Evolutionary conservation across 2,888 invertebrate species (phyloP).

Genomic region (Harpagoxenus sublaevis): DNA sequence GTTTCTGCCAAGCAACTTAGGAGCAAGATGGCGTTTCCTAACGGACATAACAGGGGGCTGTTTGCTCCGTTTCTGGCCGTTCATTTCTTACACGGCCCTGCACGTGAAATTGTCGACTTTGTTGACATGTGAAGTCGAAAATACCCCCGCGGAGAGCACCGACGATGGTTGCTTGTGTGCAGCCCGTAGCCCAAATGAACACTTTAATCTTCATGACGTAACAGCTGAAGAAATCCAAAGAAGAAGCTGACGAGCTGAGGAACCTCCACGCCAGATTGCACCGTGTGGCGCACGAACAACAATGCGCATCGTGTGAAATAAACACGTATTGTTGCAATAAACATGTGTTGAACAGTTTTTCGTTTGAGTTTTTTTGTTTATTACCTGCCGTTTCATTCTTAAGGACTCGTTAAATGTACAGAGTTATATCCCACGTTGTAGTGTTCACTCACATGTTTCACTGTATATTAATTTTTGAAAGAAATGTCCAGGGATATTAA

Average conservation of each 20-base stretch:
- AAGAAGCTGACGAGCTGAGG: not conserved
- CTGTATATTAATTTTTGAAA: constrained; percentile 1
- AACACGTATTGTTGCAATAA: constrained; percentile 40
- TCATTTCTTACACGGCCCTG: constrained; percentile 13
- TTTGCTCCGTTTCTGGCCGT: constrained; percentile 6
- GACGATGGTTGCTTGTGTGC: not conserved
- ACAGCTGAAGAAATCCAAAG: constrained; percentile 11
- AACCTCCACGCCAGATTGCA: not conserved
- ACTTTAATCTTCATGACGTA: constrained; percentile 29
- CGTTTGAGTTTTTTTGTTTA: constrained; percentile 26
- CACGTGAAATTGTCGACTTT: constrained; percentile 20
- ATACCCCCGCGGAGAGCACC: constrained; percentile 22
- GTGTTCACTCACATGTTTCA: not conserved
- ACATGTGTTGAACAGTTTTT: constrained; percentile 40
- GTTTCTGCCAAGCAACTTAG: constrained; percentile 9
- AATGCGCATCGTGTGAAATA: constrained; percentile 36
- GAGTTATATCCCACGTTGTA: not conserved
- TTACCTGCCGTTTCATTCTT: constrained; percentile 2
- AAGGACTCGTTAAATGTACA: not conserved
- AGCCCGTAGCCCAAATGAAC: constrained; percentile 16
- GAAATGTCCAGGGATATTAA: not conserved
- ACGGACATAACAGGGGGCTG: not conserved
- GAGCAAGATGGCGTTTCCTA: constrained; percentile 32
- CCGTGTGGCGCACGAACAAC: constrained; percentile 11
- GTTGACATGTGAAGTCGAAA: constrained; percentile 25